Evolutionary conservation across 1,140 invertebrate species (phyloP), one percentile per base, ranked within the genome.

Genomic region (Thalassaphorura encarpata): DNA sequence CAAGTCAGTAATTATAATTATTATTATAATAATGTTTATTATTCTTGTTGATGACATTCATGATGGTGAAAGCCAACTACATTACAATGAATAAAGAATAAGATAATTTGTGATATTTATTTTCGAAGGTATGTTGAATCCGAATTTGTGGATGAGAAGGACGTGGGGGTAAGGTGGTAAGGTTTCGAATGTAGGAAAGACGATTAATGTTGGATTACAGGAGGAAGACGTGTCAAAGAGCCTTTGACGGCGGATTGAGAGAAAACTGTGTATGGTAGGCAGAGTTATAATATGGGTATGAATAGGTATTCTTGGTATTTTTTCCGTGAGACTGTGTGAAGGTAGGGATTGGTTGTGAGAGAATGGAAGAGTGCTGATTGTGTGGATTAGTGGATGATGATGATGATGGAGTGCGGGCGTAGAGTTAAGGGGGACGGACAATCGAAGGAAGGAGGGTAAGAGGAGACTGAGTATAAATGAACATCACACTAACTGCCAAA

Each of bases 401-500:
- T 21, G 45, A 47, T 27, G 21, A 51, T 33, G 6, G 18, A 51
- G 13, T 4, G 23, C 21, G 48, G 21, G 23, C 21, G 16, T 18
- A 13, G 19, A 21, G 8, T 8, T 6, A 11, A 21, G 42, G 19
- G 11, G 11, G 6, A 11, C 21, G 19, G 42, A 13, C 19, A 8
- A 8, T 21, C 21, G 11, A 48, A 23, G 23, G 31, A 8, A 41
- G 11, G 36, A 42, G n/a, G 26, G n/a, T 11, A 3, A 19, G 40
- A 4, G 5, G 8, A 19, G 19, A 6, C 4, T 16, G 3, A 6
- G 41, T 56, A 48, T 52, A 55, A 58, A 56, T 58, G 61, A 55
- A 63, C 61, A 63, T 60, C 53, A 63, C 52, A 63, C 61, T 63
- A 63, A 63, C 61, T 63, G 61, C 61, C 56, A 63, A 63, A 57